Evolutionary conservation across 2,113 vertebrate species (phyloP).

Genomic region (Ceyx cyanopectus): DNA sequence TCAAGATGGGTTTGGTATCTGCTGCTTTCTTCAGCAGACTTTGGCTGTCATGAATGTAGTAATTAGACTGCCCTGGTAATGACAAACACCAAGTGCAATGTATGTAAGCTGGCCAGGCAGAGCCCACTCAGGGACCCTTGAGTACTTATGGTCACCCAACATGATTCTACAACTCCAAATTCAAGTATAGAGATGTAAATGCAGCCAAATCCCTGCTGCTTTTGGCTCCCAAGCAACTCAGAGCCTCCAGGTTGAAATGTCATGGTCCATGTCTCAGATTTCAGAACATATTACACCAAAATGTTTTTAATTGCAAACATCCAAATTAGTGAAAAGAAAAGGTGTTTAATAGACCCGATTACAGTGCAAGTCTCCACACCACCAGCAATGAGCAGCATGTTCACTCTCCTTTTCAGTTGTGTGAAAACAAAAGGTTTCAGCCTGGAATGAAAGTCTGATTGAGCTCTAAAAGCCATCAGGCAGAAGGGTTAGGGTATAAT

Average conservation of each 20-base stretch:
- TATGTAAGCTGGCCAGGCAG: background rate
- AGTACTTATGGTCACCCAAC: background rate
- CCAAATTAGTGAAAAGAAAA: background rate
- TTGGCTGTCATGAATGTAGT: background rate
- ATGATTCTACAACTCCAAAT: background rate
- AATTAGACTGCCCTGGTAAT: background rate
- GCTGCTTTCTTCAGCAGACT: background rate
- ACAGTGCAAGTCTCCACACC: background rate
- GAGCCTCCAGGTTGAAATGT: background rate
- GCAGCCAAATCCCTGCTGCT: background rate
- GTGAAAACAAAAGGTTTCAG: background rate
- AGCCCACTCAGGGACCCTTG: background rate
- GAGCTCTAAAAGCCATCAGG: background rate
- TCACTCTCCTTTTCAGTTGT: background rate
- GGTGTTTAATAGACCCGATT: background rate
- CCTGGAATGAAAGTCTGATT: background rate
- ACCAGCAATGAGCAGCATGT: background rate
- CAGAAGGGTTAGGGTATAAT: background rate
- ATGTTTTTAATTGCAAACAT: background rate
- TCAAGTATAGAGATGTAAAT: background rate
- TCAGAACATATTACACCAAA: background rate
- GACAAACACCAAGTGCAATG: background rate
- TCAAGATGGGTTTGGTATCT: background rate
- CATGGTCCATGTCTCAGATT: background rate
- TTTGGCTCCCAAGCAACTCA: background rate